A percentile compares a stretch with the other conserved stretches of the same genome.
phyloP scores from a whole-genome alignment of 92 coral and sea anemone species.

The Montipora capitata region DNA sequence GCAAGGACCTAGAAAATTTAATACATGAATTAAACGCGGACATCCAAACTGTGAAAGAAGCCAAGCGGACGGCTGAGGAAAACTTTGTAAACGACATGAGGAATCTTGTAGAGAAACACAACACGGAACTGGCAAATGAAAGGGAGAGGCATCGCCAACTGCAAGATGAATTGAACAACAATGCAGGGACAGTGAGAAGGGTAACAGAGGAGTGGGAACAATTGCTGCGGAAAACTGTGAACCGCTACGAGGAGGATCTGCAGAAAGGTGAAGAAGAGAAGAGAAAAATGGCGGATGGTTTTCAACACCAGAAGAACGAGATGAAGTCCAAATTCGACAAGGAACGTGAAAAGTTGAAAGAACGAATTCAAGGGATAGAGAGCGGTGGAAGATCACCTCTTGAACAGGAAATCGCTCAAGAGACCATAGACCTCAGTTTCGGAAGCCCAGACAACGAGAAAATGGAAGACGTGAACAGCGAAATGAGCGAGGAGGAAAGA shows the following conservation, averaged over 20 bases:
- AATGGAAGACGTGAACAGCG: neutral
- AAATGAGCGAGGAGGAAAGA: conserved; percentile 14
- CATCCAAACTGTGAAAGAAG: conserved; percentile 40
- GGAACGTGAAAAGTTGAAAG: conserved; percentile 34
- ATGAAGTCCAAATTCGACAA: conserved; percentile 52
- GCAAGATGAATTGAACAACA: conserved; percentile 67
- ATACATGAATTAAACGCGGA: conserved; percentile 55
- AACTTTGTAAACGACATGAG: conserved; percentile 49
- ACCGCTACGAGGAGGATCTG: conserved; percentile 75
- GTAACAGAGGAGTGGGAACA: conserved; percentile 85
- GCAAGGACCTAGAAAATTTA: conserved; percentile 67
- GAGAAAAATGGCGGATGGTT: conserved; percentile 32
- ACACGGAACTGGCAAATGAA: conserved; percentile 53
- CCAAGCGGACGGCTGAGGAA: conserved; percentile 56
- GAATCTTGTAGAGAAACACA: conserved; percentile 56
- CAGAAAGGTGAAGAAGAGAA: conserved; percentile 72
- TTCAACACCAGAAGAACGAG: conserved; percentile 57
- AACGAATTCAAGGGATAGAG: conserved; percentile 22
- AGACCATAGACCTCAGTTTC: neutral
- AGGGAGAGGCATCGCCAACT: conserved; percentile 45
- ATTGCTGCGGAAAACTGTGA: conserved; percentile 72
- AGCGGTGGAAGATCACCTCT: neutral
- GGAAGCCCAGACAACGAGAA: neutral
- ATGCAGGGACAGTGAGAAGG: conserved; percentile 63
- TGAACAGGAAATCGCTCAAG: neutral